Conservation (phyloP, 1,140 invertebrate genomes). For the Brachionus asplanchnoidis region DNA sequence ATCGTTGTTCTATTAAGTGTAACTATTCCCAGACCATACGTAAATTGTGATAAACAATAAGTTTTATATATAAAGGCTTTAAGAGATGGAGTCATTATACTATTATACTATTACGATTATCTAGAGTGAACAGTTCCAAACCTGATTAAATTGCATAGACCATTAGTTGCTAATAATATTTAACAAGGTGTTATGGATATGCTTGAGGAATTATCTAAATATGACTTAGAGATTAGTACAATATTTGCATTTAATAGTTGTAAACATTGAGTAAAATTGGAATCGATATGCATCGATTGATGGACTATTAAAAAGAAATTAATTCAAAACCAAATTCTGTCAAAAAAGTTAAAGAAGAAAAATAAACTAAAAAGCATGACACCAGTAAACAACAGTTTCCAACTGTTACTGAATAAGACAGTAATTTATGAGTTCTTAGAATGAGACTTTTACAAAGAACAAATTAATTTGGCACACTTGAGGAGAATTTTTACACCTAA, state of each 20-base stretch:
- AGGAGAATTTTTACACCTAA: not conserved
- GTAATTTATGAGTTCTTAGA: not conserved
- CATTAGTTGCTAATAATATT: not conserved
- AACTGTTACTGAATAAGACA: not conserved
- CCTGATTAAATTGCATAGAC: not conserved
- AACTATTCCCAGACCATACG: too few relatives aligned
- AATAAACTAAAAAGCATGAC: not conserved
- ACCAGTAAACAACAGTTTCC: not conserved
- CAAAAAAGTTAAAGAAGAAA: not conserved
- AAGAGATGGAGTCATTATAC: too few relatives aligned
- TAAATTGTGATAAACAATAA: too few relatives aligned
- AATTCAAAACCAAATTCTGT: not conserved
- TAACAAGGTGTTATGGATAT: constrained; percentile 9
- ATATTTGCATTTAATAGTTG: not conserved
- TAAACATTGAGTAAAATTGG: not conserved
- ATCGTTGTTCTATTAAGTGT: too few relatives aligned
- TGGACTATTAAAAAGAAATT: constrained; percentile 9
- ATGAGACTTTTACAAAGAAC: not conserved
- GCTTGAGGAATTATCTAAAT: constrained; percentile 12
- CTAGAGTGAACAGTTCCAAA: too few relatives aligned
- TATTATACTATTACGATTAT: too few relatives aligned
- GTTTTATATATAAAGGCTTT: too few relatives aligned
- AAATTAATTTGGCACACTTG: not conserved
- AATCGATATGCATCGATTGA: not conserved
- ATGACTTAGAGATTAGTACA: constrained; percentile 7